These are phyloP conservation scores for Odontesthes bonariensis DNA, from an alignment of 2,113 vertebrate species.

Conservation along the genomic window DNA sequence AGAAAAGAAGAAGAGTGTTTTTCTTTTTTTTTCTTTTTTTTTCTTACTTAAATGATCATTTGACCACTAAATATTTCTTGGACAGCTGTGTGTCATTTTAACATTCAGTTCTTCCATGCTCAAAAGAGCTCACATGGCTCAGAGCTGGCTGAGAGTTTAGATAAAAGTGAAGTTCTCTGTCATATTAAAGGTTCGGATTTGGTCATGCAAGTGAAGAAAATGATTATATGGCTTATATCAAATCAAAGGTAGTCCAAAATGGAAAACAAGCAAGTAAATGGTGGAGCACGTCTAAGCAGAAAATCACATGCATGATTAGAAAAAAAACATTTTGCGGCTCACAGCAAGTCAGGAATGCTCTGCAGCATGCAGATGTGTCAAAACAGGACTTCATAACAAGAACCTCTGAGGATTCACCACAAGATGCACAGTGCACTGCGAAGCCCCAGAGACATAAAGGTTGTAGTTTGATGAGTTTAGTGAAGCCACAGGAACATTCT, in stretches of 20 bases:
- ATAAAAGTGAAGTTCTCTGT: background rate
- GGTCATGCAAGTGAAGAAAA: background rate
- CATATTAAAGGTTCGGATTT: background rate
- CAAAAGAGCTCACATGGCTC: too few relatives aligned
- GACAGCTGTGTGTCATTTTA: background rate
- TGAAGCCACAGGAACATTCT: background rate
- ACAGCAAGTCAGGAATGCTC: background rate
- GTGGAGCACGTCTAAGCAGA: constrained; percentile 1
- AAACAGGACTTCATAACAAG: background rate
- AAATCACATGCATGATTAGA: background rate
- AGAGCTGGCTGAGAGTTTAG: background rate
- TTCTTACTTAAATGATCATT: background rate
- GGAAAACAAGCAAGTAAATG: background rate
- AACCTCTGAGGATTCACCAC: background rate
- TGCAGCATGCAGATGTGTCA: background rate
- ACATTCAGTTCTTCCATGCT: too few relatives aligned
- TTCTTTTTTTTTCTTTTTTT: too few relatives aligned
- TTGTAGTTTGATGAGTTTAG: background rate
- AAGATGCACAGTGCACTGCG: background rate
- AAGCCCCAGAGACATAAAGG: background rate
- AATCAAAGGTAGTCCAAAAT: background rate
- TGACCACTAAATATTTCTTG: background rate
- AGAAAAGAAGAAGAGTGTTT: too few relatives aligned
- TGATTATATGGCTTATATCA: background rate
- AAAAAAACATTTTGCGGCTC: background rate